phyloP scores from a whole-genome alignment of 2,797 vertebrate species.

The Mastacembelus armatus region DNA sequence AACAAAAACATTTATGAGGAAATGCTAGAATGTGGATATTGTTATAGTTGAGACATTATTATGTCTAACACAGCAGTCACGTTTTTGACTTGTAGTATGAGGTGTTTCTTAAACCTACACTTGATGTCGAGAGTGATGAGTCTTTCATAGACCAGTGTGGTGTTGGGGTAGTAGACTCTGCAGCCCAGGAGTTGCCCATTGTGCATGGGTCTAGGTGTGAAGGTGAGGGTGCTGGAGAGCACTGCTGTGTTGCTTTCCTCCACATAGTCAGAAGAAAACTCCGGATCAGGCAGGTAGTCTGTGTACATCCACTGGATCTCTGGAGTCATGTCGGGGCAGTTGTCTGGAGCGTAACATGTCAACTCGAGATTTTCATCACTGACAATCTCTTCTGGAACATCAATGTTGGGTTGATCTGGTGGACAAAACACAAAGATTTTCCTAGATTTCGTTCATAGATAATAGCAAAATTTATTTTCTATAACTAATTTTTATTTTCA shows the following conservation, averaged over 20 bases:
- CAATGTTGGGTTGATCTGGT: conserved; percentile 90
- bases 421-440: conserved; percentile 1
- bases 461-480: not conserved
- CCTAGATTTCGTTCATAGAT: not conserved
- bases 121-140: conserved; percentile 89
- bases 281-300: conserved; percentile 86
- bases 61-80: too few relatives aligned
- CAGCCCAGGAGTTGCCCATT: conserved; percentile 91
- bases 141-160: conserved; percentile 87
- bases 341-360: conserved; percentile 91
- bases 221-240: conserved; percentile 87
- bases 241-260: conserved; percentile 90
- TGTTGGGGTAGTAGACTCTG: conserved; percentile 89
- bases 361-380: conserved; percentile 88
- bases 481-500: not conserved
- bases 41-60: too few relatives aligned
- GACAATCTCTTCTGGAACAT: conserved; percentile 88
- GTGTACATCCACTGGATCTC: conserved; percentile 91
- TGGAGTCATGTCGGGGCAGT: conserved; percentile 90
- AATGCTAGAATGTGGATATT: too few relatives aligned
- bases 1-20: too few relatives aligned
- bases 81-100: not conserved
- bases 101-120: conserved; percentile 82
- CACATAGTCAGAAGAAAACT: conserved; percentile 82
- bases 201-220: conserved; percentile 88